Evolutionary conservation across 2,113 vertebrate species (phyloP), one percentile per base, ranked within the genome.

Genomic region (Eidolon helvum): DNA sequence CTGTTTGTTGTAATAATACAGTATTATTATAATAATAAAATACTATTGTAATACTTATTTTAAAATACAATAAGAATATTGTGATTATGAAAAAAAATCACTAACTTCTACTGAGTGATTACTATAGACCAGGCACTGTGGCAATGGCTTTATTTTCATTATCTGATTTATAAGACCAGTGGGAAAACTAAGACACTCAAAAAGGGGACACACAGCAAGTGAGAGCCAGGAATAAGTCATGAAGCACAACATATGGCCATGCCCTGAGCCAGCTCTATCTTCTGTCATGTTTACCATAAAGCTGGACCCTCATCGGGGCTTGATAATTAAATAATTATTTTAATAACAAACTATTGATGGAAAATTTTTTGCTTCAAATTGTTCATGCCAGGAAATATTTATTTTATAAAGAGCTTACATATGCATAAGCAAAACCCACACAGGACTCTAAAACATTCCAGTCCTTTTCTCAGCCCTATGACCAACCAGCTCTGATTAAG

Each of bases 191-290:
- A 78, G 14, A 83, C 0, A 11, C 22, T 92, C 61, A 18, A 48
- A 61, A 35, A 30, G 11, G 35, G 43, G 57, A 40, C 50, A 35
- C 1, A 14, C 0, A 24, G 55, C 0, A 5, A 86, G 30, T 3
- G 45, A 53, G 38, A 24, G 18, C 57, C 11, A 0, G 11, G 24
- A 10, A 5, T 0, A 21, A 66, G 57, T 10, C 35, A 1, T 11
- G 24, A 40, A 35, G 40, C 43, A 10, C 2, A 35, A 86, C 0
- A 4, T 10, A 26, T 1, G 0, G n/a, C 33, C 50, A 30, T 1
- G 4, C 8, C 35, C 38, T n/a, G 0, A 0, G 10, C 35, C 66
- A 4, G 2, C 21, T 6, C 7, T 22, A 21, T 2, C 61, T 26
- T 2, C 74, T 3, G 2, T 5, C 33, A 6, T 14, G 8, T 9